Conservation (phyloP, 2,113 vertebrate genomes). For the Cervus canadensis region DNA sequence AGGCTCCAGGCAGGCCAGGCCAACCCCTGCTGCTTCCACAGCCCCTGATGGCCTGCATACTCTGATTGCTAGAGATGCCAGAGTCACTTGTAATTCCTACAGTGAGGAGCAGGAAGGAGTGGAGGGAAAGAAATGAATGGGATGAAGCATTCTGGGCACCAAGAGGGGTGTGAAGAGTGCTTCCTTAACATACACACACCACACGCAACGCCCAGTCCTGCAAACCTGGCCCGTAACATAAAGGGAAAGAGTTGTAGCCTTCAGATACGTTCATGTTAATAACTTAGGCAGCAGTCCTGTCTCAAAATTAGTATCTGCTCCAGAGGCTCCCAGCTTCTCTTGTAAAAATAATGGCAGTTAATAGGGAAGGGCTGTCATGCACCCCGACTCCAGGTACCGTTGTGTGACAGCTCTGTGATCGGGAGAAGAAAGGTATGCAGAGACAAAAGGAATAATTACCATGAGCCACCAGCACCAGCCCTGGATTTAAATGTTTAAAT, state of each 20-base stretch:
- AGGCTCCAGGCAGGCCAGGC: not conserved
- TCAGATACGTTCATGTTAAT: slow-evolving; percentile 56
- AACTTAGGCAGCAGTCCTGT: slow-evolving; percentile 56
- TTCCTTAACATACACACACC: not conserved
- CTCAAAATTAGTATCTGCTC: slow-evolving; percentile 73
- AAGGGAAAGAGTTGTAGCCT: slow-evolving; percentile 38
- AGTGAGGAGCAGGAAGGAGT: not conserved
- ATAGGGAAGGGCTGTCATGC: slow-evolving; percentile 73
- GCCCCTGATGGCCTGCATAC: not conserved
- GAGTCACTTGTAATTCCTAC: too few species aligned
- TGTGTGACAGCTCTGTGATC: slow-evolving; percentile 79
- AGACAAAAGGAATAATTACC: slow-evolving; percentile 84
- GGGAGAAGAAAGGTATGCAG: slow-evolving; percentile 59
- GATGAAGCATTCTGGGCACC: accelerated
- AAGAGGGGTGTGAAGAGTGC: too few species aligned
- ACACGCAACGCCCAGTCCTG: not conserved
- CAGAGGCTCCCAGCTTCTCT: slow-evolving; percentile 56
- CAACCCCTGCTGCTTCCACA: too few species aligned
- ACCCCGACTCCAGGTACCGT: slow-evolving; percentile 71
- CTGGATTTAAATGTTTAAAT: slow-evolving; percentile 83
- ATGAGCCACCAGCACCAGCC: slow-evolving; percentile 76
- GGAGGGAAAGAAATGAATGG: not conserved
- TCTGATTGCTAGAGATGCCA: accelerated
- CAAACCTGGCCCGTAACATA: not conserved
- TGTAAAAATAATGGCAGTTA: slow-evolving; percentile 70